A percentile compares a stretch with the other conserved stretches of the same genome.
Evolutionary conservation across 2,797 vertebrate genomes (phyloP).

Genomic region (Phaenicophaeus curvirostris): DNA sequence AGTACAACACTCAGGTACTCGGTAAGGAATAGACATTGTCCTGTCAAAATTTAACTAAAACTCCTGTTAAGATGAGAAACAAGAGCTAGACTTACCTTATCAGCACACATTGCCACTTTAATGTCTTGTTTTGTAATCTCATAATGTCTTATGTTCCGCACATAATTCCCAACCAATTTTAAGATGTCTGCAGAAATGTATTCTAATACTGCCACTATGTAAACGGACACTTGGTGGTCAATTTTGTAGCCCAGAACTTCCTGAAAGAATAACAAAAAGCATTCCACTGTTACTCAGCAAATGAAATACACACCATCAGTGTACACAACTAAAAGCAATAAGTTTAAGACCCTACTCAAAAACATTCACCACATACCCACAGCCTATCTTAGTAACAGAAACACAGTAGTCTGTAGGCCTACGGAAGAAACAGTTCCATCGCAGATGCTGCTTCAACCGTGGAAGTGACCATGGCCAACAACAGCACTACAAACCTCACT

Average conservation of each 20-base stretch:
- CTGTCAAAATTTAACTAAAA: neutral
- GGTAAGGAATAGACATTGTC: neutral
- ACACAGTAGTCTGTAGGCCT: neutral
- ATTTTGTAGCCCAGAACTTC: constrained; percentile 97
- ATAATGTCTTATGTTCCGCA: constrained; percentile 94
- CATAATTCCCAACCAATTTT: constrained; percentile 95
- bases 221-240: constrained; percentile 96
- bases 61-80: neutral
- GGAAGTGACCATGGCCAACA: neutral
- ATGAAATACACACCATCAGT: neutral
- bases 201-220: constrained; percentile 97
- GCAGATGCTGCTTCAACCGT: neutral
- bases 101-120: constrained; percentile 97
- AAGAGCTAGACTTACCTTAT: constrained; percentile 84
- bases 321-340: neutral
- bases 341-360: neutral
- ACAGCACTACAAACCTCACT: neutral
- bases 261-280: constrained; percentile 72
- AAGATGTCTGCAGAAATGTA: constrained; percentile 98
- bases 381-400: neutral
- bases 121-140: constrained; percentile 98
- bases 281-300: neutral
- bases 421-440: neutral
- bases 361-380: neutral
- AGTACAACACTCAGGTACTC: neutral